Conservation (phyloP, 2,888 invertebrate species). For the Caenorhabditis afra region DNA sequence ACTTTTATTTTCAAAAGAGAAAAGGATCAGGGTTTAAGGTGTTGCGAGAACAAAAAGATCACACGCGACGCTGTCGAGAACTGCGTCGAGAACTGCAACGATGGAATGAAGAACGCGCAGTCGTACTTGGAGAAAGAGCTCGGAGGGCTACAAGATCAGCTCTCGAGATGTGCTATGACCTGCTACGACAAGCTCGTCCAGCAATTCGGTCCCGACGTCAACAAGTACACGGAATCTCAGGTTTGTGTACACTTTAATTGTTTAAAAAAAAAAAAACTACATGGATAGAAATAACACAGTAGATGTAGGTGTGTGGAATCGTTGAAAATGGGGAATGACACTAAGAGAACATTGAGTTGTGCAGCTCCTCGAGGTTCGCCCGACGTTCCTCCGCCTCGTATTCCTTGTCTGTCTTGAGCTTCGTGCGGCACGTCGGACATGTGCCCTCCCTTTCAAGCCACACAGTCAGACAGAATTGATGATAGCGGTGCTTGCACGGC, state of each 20-base stretch:
- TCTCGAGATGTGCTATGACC: conserved; percentile 75
- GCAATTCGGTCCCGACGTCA: conserved; percentile 70
- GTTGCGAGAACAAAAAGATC: conserved; percentile 71
- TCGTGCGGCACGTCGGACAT: conserved; percentile 52
- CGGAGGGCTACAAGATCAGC: conserved; percentile 70
- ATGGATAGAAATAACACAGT: not conserved
- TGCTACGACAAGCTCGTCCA: conserved; percentile 76
- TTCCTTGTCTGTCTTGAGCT: conserved; percentile 39
- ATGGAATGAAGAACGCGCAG: conserved; percentile 74
- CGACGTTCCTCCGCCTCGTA: conserved; percentile 32
- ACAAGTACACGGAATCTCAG: conserved; percentile 67
- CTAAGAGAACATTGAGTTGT: conserved; percentile 53
- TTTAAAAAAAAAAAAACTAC: not conserved
- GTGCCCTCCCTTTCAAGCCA: conserved; percentile 44
- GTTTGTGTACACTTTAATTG: conserved; percentile 16
- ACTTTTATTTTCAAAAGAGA: conserved; percentile 1
- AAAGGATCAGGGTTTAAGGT: conserved; percentile 50
- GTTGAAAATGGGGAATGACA: not conserved
- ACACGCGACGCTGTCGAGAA: conserved; percentile 72
- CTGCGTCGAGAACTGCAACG: conserved; percentile 76
- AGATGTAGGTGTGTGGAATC: not conserved
- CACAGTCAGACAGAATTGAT: conserved; percentile 37
- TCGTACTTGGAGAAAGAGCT: conserved; percentile 71
- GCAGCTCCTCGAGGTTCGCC: conserved; percentile 44
- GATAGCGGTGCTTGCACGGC: conserved; percentile 54